Evolutionary conservation across 1,140 invertebrate genomes (phyloP), one percentile per base, ranked within the genome.

Genomic region (Chrysopa pallens): DNA sequence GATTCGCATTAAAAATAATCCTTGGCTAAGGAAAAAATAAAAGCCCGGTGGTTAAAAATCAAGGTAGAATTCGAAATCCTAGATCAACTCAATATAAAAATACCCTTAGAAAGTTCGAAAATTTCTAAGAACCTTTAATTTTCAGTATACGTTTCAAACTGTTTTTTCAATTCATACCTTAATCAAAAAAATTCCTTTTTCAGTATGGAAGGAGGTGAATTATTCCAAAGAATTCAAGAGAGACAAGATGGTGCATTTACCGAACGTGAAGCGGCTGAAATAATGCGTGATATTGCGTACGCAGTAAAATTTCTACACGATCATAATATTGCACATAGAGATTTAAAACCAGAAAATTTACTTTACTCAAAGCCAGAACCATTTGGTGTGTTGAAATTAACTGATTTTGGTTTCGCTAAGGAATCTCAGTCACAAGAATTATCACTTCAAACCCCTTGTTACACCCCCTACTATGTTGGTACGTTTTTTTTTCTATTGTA

Each of bases 371-470:
- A 72, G 49, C 53, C 59, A 62, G 72, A 74, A 50, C 68, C 65
- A 6, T 69, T 72, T 52, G 90, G 84, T 27, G 70, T 86, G 47
- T 72, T 98, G 35, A 98, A 98, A 67, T 67, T 98, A 48, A 98
- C 93, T 31, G 95, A 98, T 66, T 98, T 98, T 69, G 95, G 95
- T n/a, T 98, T 98, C 72, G 95, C 95, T n/a, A 98, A 98, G 64
- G 88, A 95, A 65, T 91, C 83, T 0, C 67, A 79, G 45, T 70
- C 73, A n/a, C 78, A 82, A 46, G 82, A 86, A 46, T 83, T 90
- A 52, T 81, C 85, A 0, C 64, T 98, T 45, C 89, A 93, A 63
- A 98, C 94, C 1, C 94, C 94, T 3, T 98, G 94, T 62, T 98
- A 97, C 57, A 98, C 94, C 8, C 94, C 94, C 4, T 97, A 97